Evolutionary conservation across 2,797 vertebrate genomes (phyloP).

Genomic region (Sebastes itinus): DNA sequence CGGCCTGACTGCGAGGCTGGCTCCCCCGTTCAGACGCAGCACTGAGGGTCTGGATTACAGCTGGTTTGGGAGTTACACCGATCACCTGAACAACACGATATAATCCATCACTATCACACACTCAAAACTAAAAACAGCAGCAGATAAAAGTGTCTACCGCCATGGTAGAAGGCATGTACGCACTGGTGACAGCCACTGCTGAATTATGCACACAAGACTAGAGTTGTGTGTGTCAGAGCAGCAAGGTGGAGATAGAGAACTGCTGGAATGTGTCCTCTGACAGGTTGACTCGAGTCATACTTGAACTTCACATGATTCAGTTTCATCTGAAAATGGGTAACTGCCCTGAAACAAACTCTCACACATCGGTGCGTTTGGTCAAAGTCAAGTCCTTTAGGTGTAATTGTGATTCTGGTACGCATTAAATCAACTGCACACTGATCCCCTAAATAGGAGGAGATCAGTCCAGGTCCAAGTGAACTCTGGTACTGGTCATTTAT

Average conservation of each 20-base stretch:
- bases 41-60: constrained; percentile 12
- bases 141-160: background rate
- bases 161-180: no score
- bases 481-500: background rate
- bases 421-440: background rate
- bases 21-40: constrained; percentile 9
- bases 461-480: background rate
- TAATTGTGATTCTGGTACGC: background rate
- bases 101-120: background rate
- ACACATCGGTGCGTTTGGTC: background rate
- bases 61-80: constrained; percentile 40
- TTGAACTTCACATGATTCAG: background rate
- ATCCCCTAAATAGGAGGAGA: background rate
- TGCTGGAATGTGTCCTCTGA: background rate
- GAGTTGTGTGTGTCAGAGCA: background rate
- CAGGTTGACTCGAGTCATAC: background rate
- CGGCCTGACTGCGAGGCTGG: background rate
- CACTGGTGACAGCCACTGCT: background rate
- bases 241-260: background rate
- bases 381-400: background rate
- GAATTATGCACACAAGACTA: background rate
- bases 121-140: background rate
- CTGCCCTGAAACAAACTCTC: background rate
- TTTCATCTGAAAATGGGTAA: background rate
- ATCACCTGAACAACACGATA: constrained; percentile 41